These are phyloP conservation scores for Bryconaethiops microstoma DNA, from an alignment of 2,797 vertebrate species.

Conservation along the genomic window DNA sequence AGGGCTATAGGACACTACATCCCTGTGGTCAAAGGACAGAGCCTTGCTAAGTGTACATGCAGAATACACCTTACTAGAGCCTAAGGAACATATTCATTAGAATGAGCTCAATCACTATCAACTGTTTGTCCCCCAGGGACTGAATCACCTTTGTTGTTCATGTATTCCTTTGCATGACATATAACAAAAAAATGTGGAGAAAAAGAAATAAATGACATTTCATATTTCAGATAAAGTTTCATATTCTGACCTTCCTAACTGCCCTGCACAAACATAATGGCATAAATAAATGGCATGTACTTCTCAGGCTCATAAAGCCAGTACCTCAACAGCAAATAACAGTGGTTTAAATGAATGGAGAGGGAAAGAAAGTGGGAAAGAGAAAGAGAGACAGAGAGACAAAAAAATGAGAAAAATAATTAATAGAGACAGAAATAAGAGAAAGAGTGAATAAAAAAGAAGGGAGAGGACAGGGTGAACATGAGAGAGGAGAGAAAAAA, in stretches of 20 bases:
- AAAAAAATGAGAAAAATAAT: neutral
- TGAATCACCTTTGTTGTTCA: conserved; percentile 25
- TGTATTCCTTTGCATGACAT: conserved; percentile 16
- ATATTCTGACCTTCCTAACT: conserved; percentile 31
- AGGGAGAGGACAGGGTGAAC: no score
- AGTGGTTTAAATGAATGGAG: conserved; percentile 7
- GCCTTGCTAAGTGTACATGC: conserved; percentile 2
- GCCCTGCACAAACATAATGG: neutral
- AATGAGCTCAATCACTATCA: neutral
- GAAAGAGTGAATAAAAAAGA: no score
- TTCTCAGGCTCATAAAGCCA: conserved; percentile 1
- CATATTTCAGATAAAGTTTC: neutral
- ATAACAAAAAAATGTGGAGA: conserved; percentile 27
- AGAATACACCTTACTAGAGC: conserved; percentile 10
- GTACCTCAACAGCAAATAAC: conserved; percentile 10
- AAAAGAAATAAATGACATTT: conserved; percentile 24
- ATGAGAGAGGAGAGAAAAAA: no score
- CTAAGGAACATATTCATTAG: neutral
- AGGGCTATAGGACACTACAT: conserved; percentile 28
- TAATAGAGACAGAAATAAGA: no score
- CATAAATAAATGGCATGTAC: conserved; percentile 20
- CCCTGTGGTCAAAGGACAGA: conserved; percentile 30
- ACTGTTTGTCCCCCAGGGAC: neutral
- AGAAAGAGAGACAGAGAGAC: neutral
- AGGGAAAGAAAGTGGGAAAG: neutral